phyloP scores from a whole-genome alignment of 2,113 vertebrate genomes.

The Chionis minor region DNA sequence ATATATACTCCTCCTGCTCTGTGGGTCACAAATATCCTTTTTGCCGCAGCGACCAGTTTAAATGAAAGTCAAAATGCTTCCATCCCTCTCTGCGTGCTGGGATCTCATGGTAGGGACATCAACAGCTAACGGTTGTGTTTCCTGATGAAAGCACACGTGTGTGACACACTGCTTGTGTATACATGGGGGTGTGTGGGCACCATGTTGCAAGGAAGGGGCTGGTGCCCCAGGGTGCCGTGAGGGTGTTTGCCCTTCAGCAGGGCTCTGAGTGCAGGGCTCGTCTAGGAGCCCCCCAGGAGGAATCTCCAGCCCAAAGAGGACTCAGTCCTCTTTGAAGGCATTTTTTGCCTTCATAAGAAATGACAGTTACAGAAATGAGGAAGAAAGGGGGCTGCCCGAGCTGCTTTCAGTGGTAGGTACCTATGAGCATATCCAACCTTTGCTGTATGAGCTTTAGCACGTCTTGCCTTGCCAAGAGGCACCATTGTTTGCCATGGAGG shows the following conservation, averaged over 20 bases:
- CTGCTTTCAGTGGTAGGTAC: neutral
- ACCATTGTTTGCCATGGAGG: rapidly evolving
- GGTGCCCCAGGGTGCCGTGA: rapidly evolving
- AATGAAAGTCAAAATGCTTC: neutral
- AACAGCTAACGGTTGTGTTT: neutral
- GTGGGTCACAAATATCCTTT: neutral
- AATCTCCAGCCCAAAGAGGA: neutral
- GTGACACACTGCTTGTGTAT: neutral
- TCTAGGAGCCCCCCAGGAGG: neutral
- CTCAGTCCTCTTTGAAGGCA: no score
- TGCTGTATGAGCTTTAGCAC: neutral
- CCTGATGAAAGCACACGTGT: rapidly evolving
- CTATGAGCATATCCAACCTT: neutral
- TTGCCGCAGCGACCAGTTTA: neutral
- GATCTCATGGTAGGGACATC: neutral
- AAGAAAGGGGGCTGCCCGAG: neutral
- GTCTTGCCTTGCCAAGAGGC: rapidly evolving
- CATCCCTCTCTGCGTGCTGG: neutral
- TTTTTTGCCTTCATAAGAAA: neutral
- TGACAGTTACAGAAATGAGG: neutral
- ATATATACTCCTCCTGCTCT: neutral
- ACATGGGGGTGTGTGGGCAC: neutral
- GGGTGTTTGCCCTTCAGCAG: neutral
- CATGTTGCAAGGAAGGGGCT: neutral
- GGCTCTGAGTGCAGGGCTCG: neutral